phyloP scores from a whole-genome alignment of 2,113 vertebrate genomes.

The Eublepharis macularius region DNA sequence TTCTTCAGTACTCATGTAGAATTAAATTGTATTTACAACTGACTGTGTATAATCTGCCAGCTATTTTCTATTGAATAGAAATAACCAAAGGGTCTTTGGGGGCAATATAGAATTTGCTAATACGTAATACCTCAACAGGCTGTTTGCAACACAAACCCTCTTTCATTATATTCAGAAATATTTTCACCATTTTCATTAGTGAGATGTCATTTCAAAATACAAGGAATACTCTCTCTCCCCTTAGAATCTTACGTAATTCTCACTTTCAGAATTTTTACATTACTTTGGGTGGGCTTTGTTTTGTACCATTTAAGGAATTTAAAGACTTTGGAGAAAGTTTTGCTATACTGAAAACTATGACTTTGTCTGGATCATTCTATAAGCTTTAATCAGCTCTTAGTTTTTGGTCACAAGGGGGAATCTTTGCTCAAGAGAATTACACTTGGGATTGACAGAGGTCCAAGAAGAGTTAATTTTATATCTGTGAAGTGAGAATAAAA shows the following conservation, averaged over 20 bases:
- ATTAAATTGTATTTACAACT: not conserved
- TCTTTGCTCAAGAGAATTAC: constrained; percentile 1
- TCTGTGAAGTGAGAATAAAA: not conserved
- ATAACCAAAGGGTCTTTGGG: constrained; percentile 5
- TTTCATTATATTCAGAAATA: constrained; percentile 1
- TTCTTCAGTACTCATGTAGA: not conserved
- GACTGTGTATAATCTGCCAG: not conserved
- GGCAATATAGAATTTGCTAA: constrained; percentile 5
- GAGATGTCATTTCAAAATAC: not conserved
- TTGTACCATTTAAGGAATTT: not conserved
- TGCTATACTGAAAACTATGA: constrained; percentile 1
- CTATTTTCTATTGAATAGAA: not conserved
- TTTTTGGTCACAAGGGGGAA: not conserved
- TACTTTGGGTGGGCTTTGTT: not conserved
- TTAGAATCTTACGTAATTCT: not conserved
- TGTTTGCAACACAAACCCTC: constrained; percentile 1
- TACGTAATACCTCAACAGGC: not conserved
- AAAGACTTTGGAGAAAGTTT: not conserved
- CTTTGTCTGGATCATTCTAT: not conserved
- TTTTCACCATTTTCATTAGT: not conserved
- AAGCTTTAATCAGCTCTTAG: constrained; percentile 3
- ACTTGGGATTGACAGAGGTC: not conserved
- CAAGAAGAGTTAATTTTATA: not conserved
- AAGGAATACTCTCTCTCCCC: not conserved
- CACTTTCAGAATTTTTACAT: not conserved